Base-by-base conservation (phyloP, 2,888 invertebrate species). In the Polymixis lichenea region DNA sequence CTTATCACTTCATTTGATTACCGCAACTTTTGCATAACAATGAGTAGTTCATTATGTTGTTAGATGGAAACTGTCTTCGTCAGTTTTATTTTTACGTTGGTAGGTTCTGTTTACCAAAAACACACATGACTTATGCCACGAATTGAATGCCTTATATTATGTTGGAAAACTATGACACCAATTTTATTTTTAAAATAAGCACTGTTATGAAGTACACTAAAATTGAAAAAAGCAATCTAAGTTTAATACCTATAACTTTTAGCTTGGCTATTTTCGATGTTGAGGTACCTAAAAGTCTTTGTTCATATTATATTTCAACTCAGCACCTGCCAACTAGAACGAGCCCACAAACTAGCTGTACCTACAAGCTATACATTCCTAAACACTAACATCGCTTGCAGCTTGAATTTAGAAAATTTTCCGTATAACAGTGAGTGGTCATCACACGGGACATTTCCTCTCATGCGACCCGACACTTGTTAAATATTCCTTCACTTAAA, bases 331-430 rank as follows among this genome's bases (percentile, higher is more conserved):
- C 60, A 68, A 65, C 72, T 71, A 53, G 56, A 67, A 58, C 56
- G 56, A 67, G 32, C 70, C 66, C 61, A 58, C 74, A 46, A 78
- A 80, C 78, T 73, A 66, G 51, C 60, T 51, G 19, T 43, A 61
- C 43, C 13, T 46, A 46, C 65, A 43, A 58, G 58, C 72, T 58
- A 53, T 49, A 43, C 6, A 72, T 72, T 49, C 0, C 13, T 55
- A 51, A 72, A 75, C 61, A 51, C 51, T 61, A 67, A 49, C 38
- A 56, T 67, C 4, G 9, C 19, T 43, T 17, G 11, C 17, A 55
- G 56, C 25, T 69, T 58, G 7, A 46, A 75, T 58, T 64, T 65
- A 15, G 1, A 0, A 22, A 69, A 51, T 58, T 46, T 53, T 32
- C 5, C 38, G 25, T n/a, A 53, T 7, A 46, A 25, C 46, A 25